Base-by-base conservation (phyloP, 2,888 invertebrate species). In the Rotaria socialis region DNA sequence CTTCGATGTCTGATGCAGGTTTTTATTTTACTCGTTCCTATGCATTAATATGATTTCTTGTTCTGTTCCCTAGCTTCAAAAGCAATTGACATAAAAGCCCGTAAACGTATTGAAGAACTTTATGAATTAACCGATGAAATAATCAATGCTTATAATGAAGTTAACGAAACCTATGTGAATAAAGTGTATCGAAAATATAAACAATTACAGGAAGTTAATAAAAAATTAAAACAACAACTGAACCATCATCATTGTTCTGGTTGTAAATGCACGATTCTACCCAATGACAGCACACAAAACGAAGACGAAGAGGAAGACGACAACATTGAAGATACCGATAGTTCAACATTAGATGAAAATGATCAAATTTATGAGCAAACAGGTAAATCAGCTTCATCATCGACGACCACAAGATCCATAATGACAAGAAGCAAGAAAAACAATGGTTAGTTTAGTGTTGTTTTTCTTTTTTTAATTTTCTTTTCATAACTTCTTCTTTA, bases 71-170 rank as follows among this genome's bases (percentile, higher is more conserved):
- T 67, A 67, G 67, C 67, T 16, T 35, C 67, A 35, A 35, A 19
- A 67, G 35, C 35, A 16, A 6, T 67, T 19, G 67, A 67, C 35
- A 19, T 7, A 19, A 67, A 67, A 67, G 67, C 67, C 0, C 35
- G 67, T 16, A 67, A 67, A 35, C 67, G 67, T 35, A 67, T 67
- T 19, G 67, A 67, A 67, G 35, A 67, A 19, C 67, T 67, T 27
- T 67, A 67, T 67, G 67, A 67, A 19, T 27, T 67, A 67, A 67
- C 67, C 35, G 67, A 67, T 41, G 67, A 67, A 41, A 67, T 67
- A 35, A 67, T 67, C 14, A 67, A 67, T 67, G 67, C 67, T 6
- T 67, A 67, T 35, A 67, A 67, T 35, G 67, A 67, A 35, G 35
- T 67, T 6, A 35, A 67, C 19, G 67, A 67, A 6, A 67, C 35